Evolutionary conservation across 2,113 vertebrate species (phyloP), one percentile per base, ranked within the genome.

Genomic region (Gymnobelideus leadbeateri): DNA sequence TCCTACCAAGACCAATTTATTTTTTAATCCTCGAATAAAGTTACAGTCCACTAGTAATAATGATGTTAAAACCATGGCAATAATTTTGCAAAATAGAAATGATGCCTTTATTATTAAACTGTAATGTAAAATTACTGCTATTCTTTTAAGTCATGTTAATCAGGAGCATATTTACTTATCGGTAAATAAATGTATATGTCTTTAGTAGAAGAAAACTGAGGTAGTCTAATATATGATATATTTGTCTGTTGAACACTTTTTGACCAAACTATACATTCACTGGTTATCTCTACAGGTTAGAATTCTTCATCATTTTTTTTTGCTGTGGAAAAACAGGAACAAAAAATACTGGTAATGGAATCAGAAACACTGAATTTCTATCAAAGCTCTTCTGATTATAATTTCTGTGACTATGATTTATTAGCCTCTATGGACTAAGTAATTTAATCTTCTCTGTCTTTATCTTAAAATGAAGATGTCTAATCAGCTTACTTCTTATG

Each of bases 11-110:
- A 51, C 92, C 90, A 10, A 8, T 91, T 93, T 94, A 92, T 97
- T 96, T 95, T 77, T 97, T 97, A 94, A 51, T 91, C 68, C 95
- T 61, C 93, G 89, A 94, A 77, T 95, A 97, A 95, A 97, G 25
- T 54, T 93, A 94, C 94, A 94, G 96, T 96, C 95, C 93, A 92
- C 0, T 37, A 46, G 25, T 47, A 25, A 51, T 92, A 93, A 46
- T 25, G 43, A 90, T 50, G 91, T 94, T 90, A 0, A 28, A 68
- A 1, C 77, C 43, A 92, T 53, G 11, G 77, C 77, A 61, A 51
- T 28, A 92, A 91, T 92, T 91, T 95, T 10, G 51, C 53, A 90
- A 11, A 51, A 49, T 95, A 19, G 0, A 8, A 61, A 8, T 37
- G 47, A 53, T 50, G 51, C 89, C 89, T 24, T 28, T 8, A 37